Base-by-base conservation (phyloP, 2,797 vertebrate species). In the Lophotriccus pileatus region DNA sequence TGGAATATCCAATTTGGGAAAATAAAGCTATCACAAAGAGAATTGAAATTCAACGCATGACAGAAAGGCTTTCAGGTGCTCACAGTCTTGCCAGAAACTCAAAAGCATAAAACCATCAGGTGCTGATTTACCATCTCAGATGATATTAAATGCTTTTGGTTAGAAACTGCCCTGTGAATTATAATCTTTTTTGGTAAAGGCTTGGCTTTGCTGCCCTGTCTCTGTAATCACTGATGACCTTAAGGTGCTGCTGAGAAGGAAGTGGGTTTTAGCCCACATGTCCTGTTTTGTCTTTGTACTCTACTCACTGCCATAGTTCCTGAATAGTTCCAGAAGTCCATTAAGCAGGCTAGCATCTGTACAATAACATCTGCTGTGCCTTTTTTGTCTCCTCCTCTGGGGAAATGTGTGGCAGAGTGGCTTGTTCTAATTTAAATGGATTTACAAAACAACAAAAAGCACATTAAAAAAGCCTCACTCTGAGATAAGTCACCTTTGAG, bases 211-310 rank as follows among this genome's bases (percentile, higher is more conserved):
- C 23, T 58, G 39, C 55, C 25, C 47, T 70, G 4, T 50, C 36
- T 80, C 22, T 83, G 25, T 66, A 52, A 37, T 80, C 56, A 32
- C 34, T 87, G 32, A n/a, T 66, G 58, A 72, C 64, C 56, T 83
- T 56, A 72, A 55, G 39, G 60, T 88, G 73, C 72, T 72, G 53
- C 68, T 78, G 62, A 59, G 55, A 69, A 94, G 84, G 92, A 94
- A 95, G 43, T 55, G 46, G 46, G 17, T 19, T 90, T 87, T 86
- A 81, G 55, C 66, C 58, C 43, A 25, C 7, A 0, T 89, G 87
- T 93, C 90, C 78, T 93, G 72, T 89, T 88, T 83, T 89, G 77
- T 52, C 24, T n/a, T 87, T 87, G 36, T 84, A 17, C 64, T 89
- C 55, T 44, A 24, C 47, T 34, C 15, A 25, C 69, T 78, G 46